Evolutionary conservation across 2,113 vertebrate genomes (phyloP), one percentile per base, ranked within the genome.

Genomic region (Noturus placidus): DNA sequence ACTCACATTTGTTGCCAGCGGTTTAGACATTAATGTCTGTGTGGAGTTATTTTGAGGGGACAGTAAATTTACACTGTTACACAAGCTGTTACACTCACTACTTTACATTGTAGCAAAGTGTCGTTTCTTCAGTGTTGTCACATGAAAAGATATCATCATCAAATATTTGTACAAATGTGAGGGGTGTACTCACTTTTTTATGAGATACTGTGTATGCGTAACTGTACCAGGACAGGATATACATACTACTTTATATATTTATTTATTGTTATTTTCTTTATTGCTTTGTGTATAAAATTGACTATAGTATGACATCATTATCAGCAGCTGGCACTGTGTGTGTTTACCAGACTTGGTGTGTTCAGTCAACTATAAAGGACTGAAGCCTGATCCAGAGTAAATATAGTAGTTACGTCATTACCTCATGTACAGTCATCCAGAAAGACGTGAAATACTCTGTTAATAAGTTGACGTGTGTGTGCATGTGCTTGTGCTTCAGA

Each of bases 401-500:
- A 33, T 22, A 30, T 2, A 77, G 72, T 76, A 8, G 2, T 83
- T 38, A 33, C 63, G 33, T 42, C 20, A 70, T 59, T 30, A 78
- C 50, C 30, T 81, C 42, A 74, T 81, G 67, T 30, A 54, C 1
- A 10, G 63, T 72, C 61, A 78, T 80, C 25, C 54, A 46, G 22
- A 65, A 50, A 54, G 6, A 13, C 67, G 63, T 72, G 57, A 25
- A n/a, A 54, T 61, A 6, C 19, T 63, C 14, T 3, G n/a, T 76
- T 56, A 82, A 82, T 56, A 82, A 67, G 22, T 67, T 57, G 52
- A 19, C 27, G 30, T 46, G 38, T 52, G 46, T 52, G 56, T 83
- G 59, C 56, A 46, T 54, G 74, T 30, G 57, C 22, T 4, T 54
- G 77, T 17, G 52, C 61, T 87, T 74, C 42, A 87, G 90, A 82